phyloP scores from a whole-genome alignment of 2,797 vertebrate genomes.

The Anomalospiza imberbis region DNA sequence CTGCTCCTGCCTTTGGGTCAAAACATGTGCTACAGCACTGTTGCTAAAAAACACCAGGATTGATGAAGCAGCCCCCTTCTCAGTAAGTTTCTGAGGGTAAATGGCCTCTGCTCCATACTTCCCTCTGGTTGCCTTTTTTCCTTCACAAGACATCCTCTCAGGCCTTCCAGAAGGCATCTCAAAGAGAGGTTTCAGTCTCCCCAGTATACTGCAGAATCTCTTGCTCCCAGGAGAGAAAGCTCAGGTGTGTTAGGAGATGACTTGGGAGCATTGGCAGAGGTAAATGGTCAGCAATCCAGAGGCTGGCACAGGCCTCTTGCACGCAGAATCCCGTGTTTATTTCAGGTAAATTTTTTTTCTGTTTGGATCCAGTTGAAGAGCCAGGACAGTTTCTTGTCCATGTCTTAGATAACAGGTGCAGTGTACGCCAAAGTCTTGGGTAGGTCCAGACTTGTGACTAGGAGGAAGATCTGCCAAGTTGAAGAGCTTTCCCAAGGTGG shows the following conservation, averaged over 20 bases:
- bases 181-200: background rate
- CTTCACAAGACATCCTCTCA: accelerated
- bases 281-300: background rate
- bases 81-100: background rate
- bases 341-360: background rate
- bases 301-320: background rate
- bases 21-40: background rate
- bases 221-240: background rate
- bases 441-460: background rate
- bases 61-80: background rate
- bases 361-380: background rate
- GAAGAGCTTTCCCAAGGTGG: background rate
- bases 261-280: background rate
- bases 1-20: background rate
- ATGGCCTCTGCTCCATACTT: background rate
- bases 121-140: background rate
- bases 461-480: background rate
- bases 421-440: accelerated
- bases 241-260: background rate
- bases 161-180: background rate
- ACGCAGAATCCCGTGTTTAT: background rate
- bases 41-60: background rate
- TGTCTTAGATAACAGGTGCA: background rate
- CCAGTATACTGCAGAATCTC: background rate
- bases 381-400: background rate